Conservation (phyloP, 1,140 invertebrate genomes). For the Eupeodes corollae region DNA sequence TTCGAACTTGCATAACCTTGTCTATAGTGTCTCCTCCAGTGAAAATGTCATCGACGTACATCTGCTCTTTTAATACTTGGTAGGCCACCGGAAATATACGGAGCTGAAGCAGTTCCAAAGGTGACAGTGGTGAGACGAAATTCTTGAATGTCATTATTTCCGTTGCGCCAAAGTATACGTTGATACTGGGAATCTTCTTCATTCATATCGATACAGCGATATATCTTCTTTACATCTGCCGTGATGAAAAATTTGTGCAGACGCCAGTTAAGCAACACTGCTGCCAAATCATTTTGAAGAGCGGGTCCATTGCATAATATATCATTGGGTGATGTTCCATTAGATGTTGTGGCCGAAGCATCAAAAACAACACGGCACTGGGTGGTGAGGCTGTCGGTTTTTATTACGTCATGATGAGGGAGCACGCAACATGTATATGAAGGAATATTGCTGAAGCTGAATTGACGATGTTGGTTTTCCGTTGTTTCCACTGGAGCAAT, state of each 20-base stretch:
- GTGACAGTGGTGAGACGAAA: slow-evolving; percentile 26
- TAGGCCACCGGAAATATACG: slow-evolving; percentile 17
- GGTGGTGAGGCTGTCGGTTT: slow-evolving; percentile 14
- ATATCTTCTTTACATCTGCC: slow-evolving; percentile 28
- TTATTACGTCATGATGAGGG: slow-evolving; percentile 5
- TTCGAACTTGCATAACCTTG: background rate
- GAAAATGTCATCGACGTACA: slow-evolving; percentile 25
- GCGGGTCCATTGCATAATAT: slow-evolving; percentile 21
- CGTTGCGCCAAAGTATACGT: slow-evolving; percentile 28
- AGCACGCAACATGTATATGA: too few relatives aligned
- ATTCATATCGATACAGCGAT: slow-evolving; percentile 27
- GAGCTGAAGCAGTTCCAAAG: slow-evolving; percentile 27
- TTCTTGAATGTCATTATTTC: slow-evolving; percentile 10
- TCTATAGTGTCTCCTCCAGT: slow-evolving; percentile 12
- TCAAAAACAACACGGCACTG: slow-evolving; percentile 37
- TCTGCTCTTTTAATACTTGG: slow-evolving; percentile 6
- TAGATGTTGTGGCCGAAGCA: slow-evolving; percentile 21
- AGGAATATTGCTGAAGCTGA: too few relatives aligned
- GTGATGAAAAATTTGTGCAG: slow-evolving; percentile 14
- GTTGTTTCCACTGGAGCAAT: too few relatives aligned
- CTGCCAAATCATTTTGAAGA: slow-evolving; percentile 33
- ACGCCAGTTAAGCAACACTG: slow-evolving; percentile 29
- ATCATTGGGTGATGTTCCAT: slow-evolving; percentile 35
- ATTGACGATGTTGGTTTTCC: too few relatives aligned
- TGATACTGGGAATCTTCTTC: slow-evolving; percentile 33